A percentile compares a stretch with the other conserved stretches of the same genome.
phyloP scores from a whole-genome alignment of 2,888 invertebrate genomes.

The Diarsia mendica region DNA sequence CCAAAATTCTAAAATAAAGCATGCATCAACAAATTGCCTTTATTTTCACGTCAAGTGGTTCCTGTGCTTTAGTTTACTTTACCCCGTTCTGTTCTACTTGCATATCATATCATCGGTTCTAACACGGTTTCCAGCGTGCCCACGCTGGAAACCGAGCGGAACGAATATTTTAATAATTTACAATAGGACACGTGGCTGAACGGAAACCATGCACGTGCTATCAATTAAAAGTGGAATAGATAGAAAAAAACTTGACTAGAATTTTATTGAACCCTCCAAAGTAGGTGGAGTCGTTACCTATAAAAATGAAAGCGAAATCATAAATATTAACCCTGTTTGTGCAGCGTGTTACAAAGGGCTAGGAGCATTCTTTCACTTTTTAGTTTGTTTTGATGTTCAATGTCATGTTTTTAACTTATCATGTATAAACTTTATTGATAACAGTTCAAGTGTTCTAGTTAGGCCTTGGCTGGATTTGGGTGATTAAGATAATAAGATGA shows the following conservation, averaged over 20 bases:
- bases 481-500: slow-evolving; percentile 43
- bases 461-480: slow-evolving; percentile 28
- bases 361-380: slow-evolving; percentile 31
- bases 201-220: slow-evolving; percentile 88
- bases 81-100: slow-evolving; percentile 65
- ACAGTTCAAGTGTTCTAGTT: slow-evolving; percentile 32
- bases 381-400: slow-evolving; percentile 3
- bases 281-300: slow-evolving; percentile 75
- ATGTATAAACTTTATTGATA: slow-evolving; percentile 22
- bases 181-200: slow-evolving; percentile 85
- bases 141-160: slow-evolving; percentile 75
- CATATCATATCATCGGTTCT: slow-evolving; percentile 71
- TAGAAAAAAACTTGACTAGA: slow-evolving; percentile 78
- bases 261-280: slow-evolving; percentile 73
- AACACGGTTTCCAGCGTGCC: too few species aligned
- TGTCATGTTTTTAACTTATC: slow-evolving; percentile 2
- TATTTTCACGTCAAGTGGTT: slow-evolving; percentile 80
- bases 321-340: slow-evolving; percentile 66
- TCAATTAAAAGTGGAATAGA: slow-evolving; percentile 85
- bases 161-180: slow-evolving; percentile 86
- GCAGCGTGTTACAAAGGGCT: slow-evolving; percentile 29
- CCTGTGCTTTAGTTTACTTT: slow-evolving; percentile 76
- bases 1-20: slow-evolving; percentile 50
- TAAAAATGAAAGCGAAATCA: slow-evolving; percentile 71
- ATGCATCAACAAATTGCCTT: slow-evolving; percentile 75